Evolutionary conservation across 2,888 invertebrate species (phyloP).

Genomic region (Tenodera sinensis): DNA sequence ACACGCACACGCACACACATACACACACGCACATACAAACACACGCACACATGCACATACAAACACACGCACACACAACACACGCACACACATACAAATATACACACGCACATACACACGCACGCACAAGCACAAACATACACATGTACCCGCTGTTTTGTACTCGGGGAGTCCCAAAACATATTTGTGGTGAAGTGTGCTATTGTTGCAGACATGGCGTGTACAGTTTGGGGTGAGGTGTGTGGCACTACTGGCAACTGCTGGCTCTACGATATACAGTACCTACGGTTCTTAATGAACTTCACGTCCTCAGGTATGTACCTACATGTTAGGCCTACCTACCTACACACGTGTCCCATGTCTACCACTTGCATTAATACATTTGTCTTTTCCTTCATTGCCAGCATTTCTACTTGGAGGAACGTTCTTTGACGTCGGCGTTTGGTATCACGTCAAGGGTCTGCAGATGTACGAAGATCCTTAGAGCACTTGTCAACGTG

Average conservation of each 20-base stretch:
- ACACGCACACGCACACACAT: too few species aligned
- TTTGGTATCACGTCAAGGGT: conserved; percentile 40
- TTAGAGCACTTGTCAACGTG: not conserved
- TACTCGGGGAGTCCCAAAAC: too few species aligned
- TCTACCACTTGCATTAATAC: too few species aligned
- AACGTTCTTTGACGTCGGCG: conserved; percentile 39
- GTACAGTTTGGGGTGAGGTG: conserved; percentile 45
- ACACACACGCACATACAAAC: too few species aligned
- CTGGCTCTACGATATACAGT: conserved; percentile 45
- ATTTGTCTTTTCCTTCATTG: not conserved
- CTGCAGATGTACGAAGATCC: conserved; percentile 39
- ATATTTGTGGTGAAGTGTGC: not conserved
- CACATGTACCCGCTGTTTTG: too few species aligned
- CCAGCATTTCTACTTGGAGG: conserved; percentile 40
- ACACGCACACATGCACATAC: too few species aligned
- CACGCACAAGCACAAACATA: too few species aligned
- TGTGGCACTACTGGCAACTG: conserved; percentile 45
- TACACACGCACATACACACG: too few species aligned
- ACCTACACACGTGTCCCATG: too few species aligned
- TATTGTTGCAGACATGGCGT: conserved; percentile 41
- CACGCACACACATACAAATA: too few species aligned
- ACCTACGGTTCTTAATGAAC: conserved; percentile 40
- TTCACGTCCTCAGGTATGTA: conserved; percentile 38
- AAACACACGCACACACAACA: too few species aligned
- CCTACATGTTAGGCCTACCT: too few species aligned